phyloP scores from a whole-genome alignment of 1,140 invertebrate genomes.

The Bombus soroeensis region DNA sequence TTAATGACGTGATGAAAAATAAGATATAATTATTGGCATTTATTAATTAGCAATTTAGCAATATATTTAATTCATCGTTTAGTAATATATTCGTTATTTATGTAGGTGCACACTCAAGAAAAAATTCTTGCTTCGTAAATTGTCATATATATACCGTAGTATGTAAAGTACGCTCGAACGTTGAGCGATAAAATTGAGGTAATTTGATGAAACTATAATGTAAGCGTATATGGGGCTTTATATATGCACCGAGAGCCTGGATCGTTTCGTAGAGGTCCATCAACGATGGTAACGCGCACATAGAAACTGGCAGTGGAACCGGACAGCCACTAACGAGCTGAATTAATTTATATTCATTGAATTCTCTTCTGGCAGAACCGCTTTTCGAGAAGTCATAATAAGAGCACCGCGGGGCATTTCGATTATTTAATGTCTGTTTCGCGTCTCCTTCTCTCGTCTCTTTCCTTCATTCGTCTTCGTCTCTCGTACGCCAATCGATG shows the following conservation, averaged over 20 bases:
- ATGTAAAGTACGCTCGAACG: not conserved
- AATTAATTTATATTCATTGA: conserved; percentile 77
- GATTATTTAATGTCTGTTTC: conserved; percentile 64
- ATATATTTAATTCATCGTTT: no score
- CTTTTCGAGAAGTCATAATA: conserved; percentile 74
- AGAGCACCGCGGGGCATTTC: conserved; percentile 57
- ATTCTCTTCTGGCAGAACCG: conserved; percentile 63
- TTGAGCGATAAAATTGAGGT: not conserved
- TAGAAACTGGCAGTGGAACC: conserved; percentile 34
- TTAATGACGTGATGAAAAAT: not conserved
- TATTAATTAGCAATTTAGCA: not conserved
- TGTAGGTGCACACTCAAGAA: not conserved
- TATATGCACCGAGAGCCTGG: not conserved
- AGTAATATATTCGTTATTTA: no score
- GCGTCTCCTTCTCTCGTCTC: not conserved
- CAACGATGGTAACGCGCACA: conserved; percentile 19
- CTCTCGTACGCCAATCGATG: not conserved
- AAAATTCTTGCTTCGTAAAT: not conserved
- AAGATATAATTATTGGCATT: not conserved
- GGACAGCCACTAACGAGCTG: conserved; percentile 71
- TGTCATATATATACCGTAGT: not conserved
- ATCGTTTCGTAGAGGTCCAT: conserved; percentile 29
- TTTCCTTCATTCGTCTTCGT: no score
- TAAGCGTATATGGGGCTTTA: not conserved
- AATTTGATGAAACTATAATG: not conserved